A percentile compares a stretch with the other conserved stretches of the same genome.
phyloP scores from a whole-genome alignment of 2,888 invertebrate genomes.

The Ochropleura plecta region DNA sequence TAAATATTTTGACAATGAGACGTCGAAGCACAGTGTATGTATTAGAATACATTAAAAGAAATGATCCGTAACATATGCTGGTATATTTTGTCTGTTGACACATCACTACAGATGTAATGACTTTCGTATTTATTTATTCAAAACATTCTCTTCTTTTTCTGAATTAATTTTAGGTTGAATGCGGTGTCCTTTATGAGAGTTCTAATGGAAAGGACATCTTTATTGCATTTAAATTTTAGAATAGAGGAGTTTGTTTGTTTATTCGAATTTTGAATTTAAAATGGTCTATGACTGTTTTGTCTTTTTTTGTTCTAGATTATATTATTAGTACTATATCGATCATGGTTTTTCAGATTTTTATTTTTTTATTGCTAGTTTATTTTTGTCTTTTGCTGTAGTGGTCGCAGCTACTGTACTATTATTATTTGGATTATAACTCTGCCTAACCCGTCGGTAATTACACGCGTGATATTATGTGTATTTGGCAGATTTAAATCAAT shows the following conservation, averaged over 20 bases:
- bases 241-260: constrained; percentile 44
- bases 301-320: constrained; percentile 13
- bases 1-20: constrained; percentile 68
- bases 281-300: constrained; percentile 21
- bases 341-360: no score
- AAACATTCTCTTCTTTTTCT: constrained; percentile 55
- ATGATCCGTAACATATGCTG: constrained; percentile 61
- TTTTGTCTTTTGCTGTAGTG: no score
- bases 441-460: no score
- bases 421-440: no score
- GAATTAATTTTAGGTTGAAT: constrained; percentile 58
- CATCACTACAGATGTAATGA: constrained; percentile 62
- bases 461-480: no score
- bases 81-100: constrained; percentile 70
- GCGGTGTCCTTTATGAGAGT: constrained; percentile 53
- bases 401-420: no score
- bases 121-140: constrained; percentile 65
- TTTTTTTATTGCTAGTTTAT: no score
- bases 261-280: constrained; percentile 15
- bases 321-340: constrained; percentile 1
- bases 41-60: constrained; percentile 64
- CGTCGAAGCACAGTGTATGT: constrained; percentile 56
- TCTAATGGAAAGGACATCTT: constrained; percentile 52
- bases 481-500: neutral
- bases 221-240: constrained; percentile 54